Conservation (phyloP, 2,888 invertebrate species). For the Nephrotoma guestfalica region DNA sequence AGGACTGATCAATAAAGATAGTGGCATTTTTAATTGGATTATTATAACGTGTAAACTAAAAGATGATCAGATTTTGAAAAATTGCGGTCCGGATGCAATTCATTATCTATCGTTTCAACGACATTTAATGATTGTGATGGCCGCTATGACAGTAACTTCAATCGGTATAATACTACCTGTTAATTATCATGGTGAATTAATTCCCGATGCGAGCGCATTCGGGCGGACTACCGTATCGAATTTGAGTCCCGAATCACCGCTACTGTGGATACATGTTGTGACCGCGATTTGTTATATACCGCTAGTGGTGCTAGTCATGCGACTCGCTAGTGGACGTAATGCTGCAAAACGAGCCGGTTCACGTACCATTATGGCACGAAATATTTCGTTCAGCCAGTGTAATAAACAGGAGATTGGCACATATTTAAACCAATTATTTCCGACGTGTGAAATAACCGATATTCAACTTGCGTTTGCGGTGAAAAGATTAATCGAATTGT, state of each 20-base stretch:
- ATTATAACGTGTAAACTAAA: conserved; percentile 69
- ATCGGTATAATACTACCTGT: conserved; percentile 76
- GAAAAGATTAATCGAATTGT: conserved; percentile 57
- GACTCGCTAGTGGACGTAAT: conserved; percentile 63
- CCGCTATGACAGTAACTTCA: conserved; percentile 66
- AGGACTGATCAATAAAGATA: conserved; percentile 38
- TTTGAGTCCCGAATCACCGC: conserved; percentile 57
- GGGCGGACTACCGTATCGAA: conserved; percentile 84
- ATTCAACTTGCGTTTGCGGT: conserved; percentile 83
- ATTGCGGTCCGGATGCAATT: conserved; percentile 84
- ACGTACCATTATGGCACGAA: conserved; percentile 77
- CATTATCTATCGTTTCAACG: conserved; percentile 89
- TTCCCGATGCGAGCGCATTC: conserved; percentile 63
- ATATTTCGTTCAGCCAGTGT: conserved; percentile 67
- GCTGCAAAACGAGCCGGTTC: conserved; percentile 57
- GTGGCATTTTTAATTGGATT: conserved; percentile 77
- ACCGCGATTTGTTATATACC: conserved; percentile 72
- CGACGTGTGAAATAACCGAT: conserved; percentile 70
- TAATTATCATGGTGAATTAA: conserved; percentile 66
- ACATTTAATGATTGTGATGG: conserved; percentile 70
- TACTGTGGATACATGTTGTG: conserved; percentile 81
- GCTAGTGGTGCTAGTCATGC: conserved; percentile 71
- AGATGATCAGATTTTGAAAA: conserved; percentile 52
- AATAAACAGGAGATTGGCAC: conserved; percentile 51
- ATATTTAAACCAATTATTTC: conserved; percentile 71